Evolutionary conservation across 2,113 vertebrate species (phyloP), one percentile per base, ranked within the genome.

Genomic region (Merops nubicus): DNA sequence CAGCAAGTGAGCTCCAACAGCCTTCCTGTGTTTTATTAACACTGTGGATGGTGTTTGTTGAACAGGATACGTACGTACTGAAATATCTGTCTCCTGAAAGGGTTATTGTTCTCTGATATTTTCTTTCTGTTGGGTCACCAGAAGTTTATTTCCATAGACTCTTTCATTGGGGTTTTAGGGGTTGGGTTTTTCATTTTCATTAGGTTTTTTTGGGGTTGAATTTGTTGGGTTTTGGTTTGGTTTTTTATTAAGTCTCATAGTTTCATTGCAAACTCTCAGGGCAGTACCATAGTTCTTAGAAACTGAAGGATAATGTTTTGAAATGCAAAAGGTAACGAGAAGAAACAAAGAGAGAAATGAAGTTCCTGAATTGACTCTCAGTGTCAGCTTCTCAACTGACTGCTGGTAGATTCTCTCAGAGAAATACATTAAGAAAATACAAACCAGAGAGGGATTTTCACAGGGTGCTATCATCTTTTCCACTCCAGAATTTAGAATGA

Each of bases 101-200:
- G 63, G 72, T 94, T 91, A 96, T 96, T 97, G 93, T 96, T 95
- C 88, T 79, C 75, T 45, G 51, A n/a, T 83, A 70, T 93, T 97
- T 96, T 94, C 38, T 86, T 96, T 93, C 75, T 62, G 7, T 54
- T 94, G 54, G 75, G 88, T 97, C 85, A 86, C 72, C 42, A 84
- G 45, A 54, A 90, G 90, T 95, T 96, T 93, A 83, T 81, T 88
- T n/a, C 72, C 54, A 8, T 75, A 54, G 53, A 77, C 31, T 48
- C 29, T 60, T 93, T 94, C 72, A 65, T 43, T 80, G 56, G 54
- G 4, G 2, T 80, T 82, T 40, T 73, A 51, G 23, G 8, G 5
- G 51, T 88, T 31, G 8, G 15, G 1, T 26, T 56, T 62, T 62
- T 38, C 14, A 34, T 29, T 40, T 85, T 92, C 25, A 59, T 67